Percentiles rank a stretch among this genome's conserved stretches.
These are phyloP conservation scores for Heteractis magnifica DNA, from an alignment of 92 coral and sea anemone genomes.

Conservation along the genomic window DNA sequence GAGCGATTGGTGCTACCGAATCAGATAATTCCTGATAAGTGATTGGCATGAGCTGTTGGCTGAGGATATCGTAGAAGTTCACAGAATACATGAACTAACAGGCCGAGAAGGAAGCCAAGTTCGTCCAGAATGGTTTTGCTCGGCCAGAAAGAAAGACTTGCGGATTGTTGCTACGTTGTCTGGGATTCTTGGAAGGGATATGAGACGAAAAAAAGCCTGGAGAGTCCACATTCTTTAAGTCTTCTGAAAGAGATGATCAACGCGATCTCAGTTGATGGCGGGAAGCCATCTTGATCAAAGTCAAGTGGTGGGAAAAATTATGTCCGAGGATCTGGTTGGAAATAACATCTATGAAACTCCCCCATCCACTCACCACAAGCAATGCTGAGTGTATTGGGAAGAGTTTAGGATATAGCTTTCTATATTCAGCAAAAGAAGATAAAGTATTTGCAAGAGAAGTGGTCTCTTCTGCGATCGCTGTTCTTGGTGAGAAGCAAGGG, in stretches of 20 bases:
- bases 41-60: background rate
- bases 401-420: background rate
- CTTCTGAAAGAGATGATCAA: background rate
- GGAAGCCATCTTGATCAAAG: background rate
- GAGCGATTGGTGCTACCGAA: background rate
- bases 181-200: background rate
- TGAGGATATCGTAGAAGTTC: background rate
- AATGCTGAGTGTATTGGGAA: slow-evolving; percentile 1
- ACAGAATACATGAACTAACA: background rate
- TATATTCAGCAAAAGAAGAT: background rate
- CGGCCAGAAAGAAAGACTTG: background rate
- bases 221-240: no score
- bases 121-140: background rate
- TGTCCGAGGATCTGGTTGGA: background rate
- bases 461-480: background rate
- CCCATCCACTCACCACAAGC: background rate
- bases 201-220: background rate
- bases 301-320: background rate
- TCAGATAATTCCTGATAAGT: slow-evolving; percentile 1
- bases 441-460: background rate
- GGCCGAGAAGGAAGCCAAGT: background rate
- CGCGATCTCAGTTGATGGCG: background rate
- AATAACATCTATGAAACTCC: background rate
- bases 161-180: background rate
- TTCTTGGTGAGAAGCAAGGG: background rate